Percentiles rank a stretch among this genome's conserved stretches.
Conservation (phyloP, 2,888 invertebrate species). For the Amorpha juglandis region DNA sequence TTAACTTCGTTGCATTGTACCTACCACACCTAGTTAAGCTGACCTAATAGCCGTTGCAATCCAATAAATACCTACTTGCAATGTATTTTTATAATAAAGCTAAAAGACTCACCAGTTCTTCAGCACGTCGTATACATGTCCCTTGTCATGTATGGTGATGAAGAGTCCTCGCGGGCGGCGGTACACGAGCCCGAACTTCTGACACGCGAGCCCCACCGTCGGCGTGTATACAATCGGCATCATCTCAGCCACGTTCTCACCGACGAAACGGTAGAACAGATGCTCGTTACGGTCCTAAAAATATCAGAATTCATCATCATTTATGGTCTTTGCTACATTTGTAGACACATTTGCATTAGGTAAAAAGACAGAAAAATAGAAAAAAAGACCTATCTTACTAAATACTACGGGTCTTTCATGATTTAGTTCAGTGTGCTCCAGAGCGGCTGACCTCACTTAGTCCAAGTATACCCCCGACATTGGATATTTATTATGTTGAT, state of each 20-base stretch:
- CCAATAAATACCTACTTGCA: background rate
- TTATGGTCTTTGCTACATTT: background rate
- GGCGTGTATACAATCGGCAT: slow-evolving; percentile 99
- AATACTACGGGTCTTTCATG: no score
- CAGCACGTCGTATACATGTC: slow-evolving; percentile 96
- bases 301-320: background rate
- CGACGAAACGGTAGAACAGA: slow-evolving; percentile 95
- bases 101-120: slow-evolving; percentile 91
- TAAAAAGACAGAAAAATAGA: no score
- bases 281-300: slow-evolving; percentile 96
- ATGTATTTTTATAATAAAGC: background rate
- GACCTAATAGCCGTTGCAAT: no score
- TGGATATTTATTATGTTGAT: no score
- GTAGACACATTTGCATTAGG: no score
- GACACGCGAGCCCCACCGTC: slow-evolving; percentile 98
- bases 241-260: slow-evolving; percentile 93
- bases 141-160: slow-evolving; percentile 97
- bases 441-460: no score
- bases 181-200: slow-evolving; percentile 97
- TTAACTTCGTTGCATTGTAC: no score
- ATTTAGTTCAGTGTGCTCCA: no score
- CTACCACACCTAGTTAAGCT: no score
- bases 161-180: slow-evolving; percentile 96
- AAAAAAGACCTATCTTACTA: no score
- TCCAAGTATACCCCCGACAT: no score